Conservation (phyloP, 2,113 vertebrate species). For the Ictalurus punctatus region DNA sequence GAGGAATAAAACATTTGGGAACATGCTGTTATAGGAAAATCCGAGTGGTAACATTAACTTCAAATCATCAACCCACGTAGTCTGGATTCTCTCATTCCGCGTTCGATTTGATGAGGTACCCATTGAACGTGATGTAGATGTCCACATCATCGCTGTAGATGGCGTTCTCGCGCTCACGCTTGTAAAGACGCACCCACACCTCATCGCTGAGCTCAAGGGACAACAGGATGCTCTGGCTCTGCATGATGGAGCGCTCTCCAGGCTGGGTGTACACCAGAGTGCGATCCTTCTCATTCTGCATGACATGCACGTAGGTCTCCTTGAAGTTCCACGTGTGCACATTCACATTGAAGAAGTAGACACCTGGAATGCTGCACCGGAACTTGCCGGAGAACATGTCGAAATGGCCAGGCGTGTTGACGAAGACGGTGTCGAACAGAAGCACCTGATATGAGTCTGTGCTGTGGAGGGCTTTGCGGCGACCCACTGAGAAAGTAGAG, state of each 20-base stretch:
- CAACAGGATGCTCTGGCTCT: slow-evolving; percentile 94
- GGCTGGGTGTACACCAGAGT: slow-evolving; percentile 92
- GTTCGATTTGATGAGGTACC: slow-evolving; percentile 72
- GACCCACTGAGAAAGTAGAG: slow-evolving; percentile 87
- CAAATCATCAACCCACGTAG: background rate
- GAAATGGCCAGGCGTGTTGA: slow-evolving; percentile 87
- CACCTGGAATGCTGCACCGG: slow-evolving; percentile 79
- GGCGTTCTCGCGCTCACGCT: slow-evolving; percentile 87
- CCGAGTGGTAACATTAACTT: background rate
- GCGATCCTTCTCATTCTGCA: slow-evolving; percentile 82
- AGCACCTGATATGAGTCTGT: slow-evolving; percentile 85
- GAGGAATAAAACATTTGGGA: background rate
- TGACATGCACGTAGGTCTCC: slow-evolving; percentile 93
- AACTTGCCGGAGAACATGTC: slow-evolving; percentile 91
- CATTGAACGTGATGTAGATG: slow-evolving; percentile 91
- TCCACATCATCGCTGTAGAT: slow-evolving; percentile 91
- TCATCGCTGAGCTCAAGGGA: slow-evolving; percentile 79
- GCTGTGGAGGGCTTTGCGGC: slow-evolving; percentile 88
- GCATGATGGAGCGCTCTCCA: slow-evolving; percentile 94
- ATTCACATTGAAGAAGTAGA: slow-evolving; percentile 93
- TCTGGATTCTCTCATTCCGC: background rate
- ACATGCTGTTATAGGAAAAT: background rate
- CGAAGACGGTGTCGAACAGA: slow-evolving; percentile 89
- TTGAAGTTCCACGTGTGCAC: slow-evolving; percentile 98
- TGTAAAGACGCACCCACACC: slow-evolving; percentile 92